A percentile compares a stretch with the other conserved stretches of the same genome.
Conservation (phyloP, 2,113 vertebrate genomes). For the Trinectes maculatus region DNA sequence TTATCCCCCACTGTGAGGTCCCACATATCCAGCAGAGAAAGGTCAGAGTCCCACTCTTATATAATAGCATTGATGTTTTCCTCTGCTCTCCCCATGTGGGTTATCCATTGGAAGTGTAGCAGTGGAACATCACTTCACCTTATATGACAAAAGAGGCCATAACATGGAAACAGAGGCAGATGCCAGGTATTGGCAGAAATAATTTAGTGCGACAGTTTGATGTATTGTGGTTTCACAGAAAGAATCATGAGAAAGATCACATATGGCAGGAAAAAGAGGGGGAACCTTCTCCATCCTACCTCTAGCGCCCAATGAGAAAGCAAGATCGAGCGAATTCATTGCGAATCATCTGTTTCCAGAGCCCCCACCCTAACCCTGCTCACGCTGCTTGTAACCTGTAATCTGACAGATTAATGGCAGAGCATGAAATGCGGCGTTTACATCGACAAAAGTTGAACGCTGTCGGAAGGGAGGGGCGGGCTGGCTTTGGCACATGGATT, state of each 20-base stretch:
- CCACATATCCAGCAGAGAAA: slow-evolving; percentile 40
- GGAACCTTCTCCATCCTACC: slow-evolving; percentile 25
- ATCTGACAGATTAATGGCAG: slow-evolving; percentile 88
- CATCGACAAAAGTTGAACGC: slow-evolving; percentile 85
- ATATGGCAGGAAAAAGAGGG: neutral
- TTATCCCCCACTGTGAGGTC: slow-evolving; percentile 48
- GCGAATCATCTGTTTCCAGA: slow-evolving; percentile 57
- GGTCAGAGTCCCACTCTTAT: slow-evolving; percentile 25
- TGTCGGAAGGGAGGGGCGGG: slow-evolving; percentile 79
- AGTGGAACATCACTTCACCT: slow-evolving; percentile 4
- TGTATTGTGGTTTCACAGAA: neutral
- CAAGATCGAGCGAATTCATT: slow-evolving; percentile 68
- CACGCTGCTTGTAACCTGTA: slow-evolving; percentile 79
- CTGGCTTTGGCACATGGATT: slow-evolving; percentile 80
- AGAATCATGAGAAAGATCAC: slow-evolving; percentile 7
- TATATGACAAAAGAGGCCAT: slow-evolving; percentile 11
- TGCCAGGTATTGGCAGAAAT: neutral
- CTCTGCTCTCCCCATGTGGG: slow-evolving; percentile 35
- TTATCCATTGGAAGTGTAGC: slow-evolving; percentile 29
- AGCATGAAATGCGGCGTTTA: slow-evolving; percentile 85
- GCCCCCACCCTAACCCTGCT: slow-evolving; percentile 73
- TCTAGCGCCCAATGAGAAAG: slow-evolving; percentile 41
- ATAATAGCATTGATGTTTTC: slow-evolving; percentile 27
- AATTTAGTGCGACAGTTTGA: neutral
- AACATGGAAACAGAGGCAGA: slow-evolving; percentile 11